These are phyloP conservation scores for Psephotus haematonotus DNA, from an alignment of 2,113 vertebrate genomes.

Conservation along the genomic window DNA sequence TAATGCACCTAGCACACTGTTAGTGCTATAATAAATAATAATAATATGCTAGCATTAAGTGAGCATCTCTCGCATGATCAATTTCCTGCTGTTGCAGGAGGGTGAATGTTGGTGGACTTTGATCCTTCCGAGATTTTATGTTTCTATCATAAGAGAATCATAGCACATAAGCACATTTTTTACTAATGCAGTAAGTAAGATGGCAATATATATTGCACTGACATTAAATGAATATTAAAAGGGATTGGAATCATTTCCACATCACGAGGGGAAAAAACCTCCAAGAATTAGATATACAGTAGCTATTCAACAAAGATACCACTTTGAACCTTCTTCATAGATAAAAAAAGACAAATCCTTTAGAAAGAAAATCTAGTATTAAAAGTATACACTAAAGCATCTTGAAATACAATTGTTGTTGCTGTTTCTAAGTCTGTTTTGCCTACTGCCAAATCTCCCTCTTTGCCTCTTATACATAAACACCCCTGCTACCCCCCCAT, in stretches of 20 bases:
- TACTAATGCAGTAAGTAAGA: conserved; percentile 72
- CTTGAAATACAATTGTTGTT: background rate
- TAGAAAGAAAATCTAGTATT: background rate
- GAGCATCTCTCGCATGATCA: conserved; percentile 67
- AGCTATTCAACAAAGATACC: background rate
- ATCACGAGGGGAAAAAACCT: conserved; percentile 1
- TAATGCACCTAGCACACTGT: conserved; percentile 57
- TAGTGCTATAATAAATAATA: conserved; percentile 73
- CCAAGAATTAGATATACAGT: conserved; percentile 25
- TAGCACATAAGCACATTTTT: conserved; percentile 72
- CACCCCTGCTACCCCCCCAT: background rate
- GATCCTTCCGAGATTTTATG: conserved; percentile 72
- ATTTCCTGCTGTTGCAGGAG: conserved; percentile 67
- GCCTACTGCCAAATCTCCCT: background rate
- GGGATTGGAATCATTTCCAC: conserved; percentile 63
- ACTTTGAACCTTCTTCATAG: conserved; percentile 47
- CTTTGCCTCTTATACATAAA: background rate
- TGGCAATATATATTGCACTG: conserved; percentile 71
- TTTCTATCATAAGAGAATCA: conserved; percentile 71
- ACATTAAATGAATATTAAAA: conserved; percentile 75
- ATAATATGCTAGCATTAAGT: conserved; percentile 69
- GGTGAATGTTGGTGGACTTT: conserved; percentile 70
- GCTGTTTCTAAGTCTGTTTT: background rate
- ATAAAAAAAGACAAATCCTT: conserved; percentile 14
- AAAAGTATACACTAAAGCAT: background rate